Evolutionary conservation across 2,888 invertebrate genomes (phyloP), one percentile per base, ranked within the genome.

Genomic region (Heliconius charithonia): DNA sequence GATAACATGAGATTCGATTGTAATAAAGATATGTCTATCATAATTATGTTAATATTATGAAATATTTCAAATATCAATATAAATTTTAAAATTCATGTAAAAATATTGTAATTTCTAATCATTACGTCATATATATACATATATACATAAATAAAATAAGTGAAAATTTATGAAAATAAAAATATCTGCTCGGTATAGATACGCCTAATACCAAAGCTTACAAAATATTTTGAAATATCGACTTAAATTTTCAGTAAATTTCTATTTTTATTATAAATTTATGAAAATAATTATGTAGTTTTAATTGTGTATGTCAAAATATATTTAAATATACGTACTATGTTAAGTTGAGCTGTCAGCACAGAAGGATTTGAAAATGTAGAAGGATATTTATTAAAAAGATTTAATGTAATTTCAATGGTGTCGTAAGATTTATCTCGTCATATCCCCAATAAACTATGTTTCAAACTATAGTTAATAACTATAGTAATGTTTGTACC

Each of bases 281-380:
- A 63, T 29, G 27, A 63, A 74, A 25, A 62, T 1, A 65, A 65
- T 62, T 25, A 74, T 65, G n/a, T 74, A 74, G 74, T 74, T 65
- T 41, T 74, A 63, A 63, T 63, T 79, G 69, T 77, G 71, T 71
- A 65, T 76, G 51, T 59, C 25, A 73, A 45, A 29, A 51, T 76
- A 29, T 67, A 72, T 75, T 59, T 59, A 62, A 76, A 56, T 66
- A 69, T 13, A 74, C 70, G 56, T 78, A 78, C 56, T 45, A 75
- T 37, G 32, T 65, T 79, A 74, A 62, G 51, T 75, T 63, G 45
- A 77, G 76, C 79, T 74, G 74, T 69, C 72, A 65, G 92, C 92
- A 92, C 92, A 86, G 87, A 91, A 80, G 91, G 92, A 92, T 91
- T 92, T 92, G 91, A 91, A 88, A 85, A 81, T 81, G 87, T 91